A percentile compares a stretch with the other conserved stretches of the same genome.
These are phyloP conservation scores for Holothuria scabra DNA, from an alignment of 53 echinoderm and acorn worm species.

Conservation along the genomic window DNA sequence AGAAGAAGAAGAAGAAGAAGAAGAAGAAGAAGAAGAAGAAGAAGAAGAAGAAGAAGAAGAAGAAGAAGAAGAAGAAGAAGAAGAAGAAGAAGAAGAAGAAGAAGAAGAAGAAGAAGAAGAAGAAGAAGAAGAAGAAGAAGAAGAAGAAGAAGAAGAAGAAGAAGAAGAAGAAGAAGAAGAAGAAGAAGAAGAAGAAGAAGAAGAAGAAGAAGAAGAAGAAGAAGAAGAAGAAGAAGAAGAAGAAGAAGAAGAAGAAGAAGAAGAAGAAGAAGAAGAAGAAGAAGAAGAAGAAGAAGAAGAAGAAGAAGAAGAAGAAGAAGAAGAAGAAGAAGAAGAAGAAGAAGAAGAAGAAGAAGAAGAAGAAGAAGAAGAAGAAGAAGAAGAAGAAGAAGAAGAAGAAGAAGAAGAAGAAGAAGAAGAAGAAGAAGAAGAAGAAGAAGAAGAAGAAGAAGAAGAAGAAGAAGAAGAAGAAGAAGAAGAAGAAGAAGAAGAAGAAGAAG, in stretches of 20 bases:
- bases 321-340: too few relatives aligned
- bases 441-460: too few relatives aligned
- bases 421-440: too few relatives aligned
- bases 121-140: conserved; percentile 42
- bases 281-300: not conserved
- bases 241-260: conserved; percentile 4
- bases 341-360: too few relatives aligned
- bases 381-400: too few relatives aligned
- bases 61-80: conserved; percentile 42
- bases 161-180: conserved; percentile 40
- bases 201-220: conserved; percentile 3
- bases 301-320: conserved; percentile 4
- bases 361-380: too few relatives aligned
- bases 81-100: conserved; percentile 40
- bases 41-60: conserved; percentile 40
- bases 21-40: conserved; percentile 40
- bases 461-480: conserved; percentile 12
- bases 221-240: not conserved
- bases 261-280: conserved; percentile 1
- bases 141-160: conserved; percentile 40
- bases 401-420: too few relatives aligned
- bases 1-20: conserved; percentile 34
- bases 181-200: conserved; percentile 37
- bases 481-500: conserved; percentile 12
- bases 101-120: conserved; percentile 40